Evolutionary conservation across 2,888 invertebrate genomes (phyloP), one percentile per base, ranked within the genome.

Genomic region (Scrobipalpa atriplicella): DNA sequence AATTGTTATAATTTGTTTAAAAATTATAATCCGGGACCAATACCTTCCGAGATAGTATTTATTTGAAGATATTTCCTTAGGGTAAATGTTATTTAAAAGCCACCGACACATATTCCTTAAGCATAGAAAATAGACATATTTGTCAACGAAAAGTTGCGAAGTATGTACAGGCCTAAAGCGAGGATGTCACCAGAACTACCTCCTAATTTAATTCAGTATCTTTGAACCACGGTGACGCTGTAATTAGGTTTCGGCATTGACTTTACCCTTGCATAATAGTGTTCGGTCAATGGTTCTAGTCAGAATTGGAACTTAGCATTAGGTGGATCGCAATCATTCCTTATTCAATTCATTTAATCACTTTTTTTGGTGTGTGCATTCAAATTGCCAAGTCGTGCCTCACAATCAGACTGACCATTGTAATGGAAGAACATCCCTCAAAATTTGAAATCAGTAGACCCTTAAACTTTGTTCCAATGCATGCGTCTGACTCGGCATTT

Each of bases 101-200:
- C 93, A 93, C 93, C 93, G 93, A 93, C 93, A 93, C 91, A 90
- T 89, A 91, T 90, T 91, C 87, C 90, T 90, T 93, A 92, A 92
- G 92, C 82, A 85, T 92, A 92, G 92, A 90, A 90, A 91, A 90
- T 92, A 92, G 86, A 90, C 85, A 86, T 73, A 75, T 79, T 79
- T 84, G 90, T 89, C 90, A 80, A 82, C 79, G 84, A 87, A 90
- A 90, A 91, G 92, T 91, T 92, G 92, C 92, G 92, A 90, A 91
- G 79, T 83, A 78, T 79, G 77, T 77, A 79, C 72, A 80, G 78
- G 73, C 80, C 80, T 78, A 71, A 73, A 75, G 69, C 68, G 72
- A 72, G 73, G 71, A 78, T 84, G 88, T 86, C 85, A 87, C 86
- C 79, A 79, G 76, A 91, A 87, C 92, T 92, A 92, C 92, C 92